Evolutionary conservation across 2,888 invertebrate species (phyloP), one percentile per base, ranked within the genome.

Genomic region (Pecten maximus): DNA sequence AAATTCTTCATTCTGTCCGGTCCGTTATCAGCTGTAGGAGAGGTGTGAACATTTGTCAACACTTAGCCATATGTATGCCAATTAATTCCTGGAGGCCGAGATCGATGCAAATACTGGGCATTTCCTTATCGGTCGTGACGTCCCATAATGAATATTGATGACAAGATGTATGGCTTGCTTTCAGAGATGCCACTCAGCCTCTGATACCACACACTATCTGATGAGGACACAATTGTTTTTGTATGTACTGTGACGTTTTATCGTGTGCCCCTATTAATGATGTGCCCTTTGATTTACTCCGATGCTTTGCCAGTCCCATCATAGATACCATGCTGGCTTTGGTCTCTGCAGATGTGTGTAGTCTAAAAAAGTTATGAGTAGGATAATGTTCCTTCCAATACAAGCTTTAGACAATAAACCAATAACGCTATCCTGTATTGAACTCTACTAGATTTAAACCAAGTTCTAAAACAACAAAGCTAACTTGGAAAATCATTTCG

Each of bases 41-140:
- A 89, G 91, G 91, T 91, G 91, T 89, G 86, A 91, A 91, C 87
- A 90, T 90, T 89, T 89, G 89, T 90, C 90, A 90, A 54, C 86
- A 89, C 87, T 60, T 74, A 86, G 88, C 90, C 48, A 86, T 88
- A 91, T 91, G 88, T 91, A 91, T 86, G 89, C 88, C 89, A 90
- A 90, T 91, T 91, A 91, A 91, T 90, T 91, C 89, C 74, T 28
- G 12, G 74, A 74, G 74, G 35, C 74, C 35, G 35, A 74, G 74
- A 74, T 74, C 74, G 74, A 74, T 74, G 74, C 74, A 74, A 74
- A 74, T 74, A 74, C 74, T 28, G 74, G 74, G 74, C 74, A 74
- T 74, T 74, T 74, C 74, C 74, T 74, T 74, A 74, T 74, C 74
- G 74, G 74, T 16, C 35, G 35, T 74, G 74, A 74, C 28, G 74